Base-by-base conservation (phyloP, 2,797 vertebrate genomes). In the Enteromius radiatus region DNA sequence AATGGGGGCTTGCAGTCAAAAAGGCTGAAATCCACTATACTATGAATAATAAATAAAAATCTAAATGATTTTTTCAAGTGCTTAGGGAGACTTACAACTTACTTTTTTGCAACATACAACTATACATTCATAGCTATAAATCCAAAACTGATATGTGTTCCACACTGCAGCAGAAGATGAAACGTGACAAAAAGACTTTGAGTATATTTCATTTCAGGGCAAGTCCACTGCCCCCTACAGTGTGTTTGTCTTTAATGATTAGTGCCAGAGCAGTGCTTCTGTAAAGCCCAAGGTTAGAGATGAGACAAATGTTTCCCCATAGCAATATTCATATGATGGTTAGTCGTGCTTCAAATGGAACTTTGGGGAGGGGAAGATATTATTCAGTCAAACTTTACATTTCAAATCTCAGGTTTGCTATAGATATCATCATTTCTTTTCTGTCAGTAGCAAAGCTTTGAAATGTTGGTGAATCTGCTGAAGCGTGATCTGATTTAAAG, bases 181-280 rank as follows among this genome's bases (percentile, higher is more conserved):
- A 74, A 63, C 5, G 0, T 61, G 7, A 61, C 54, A 3, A 61
- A 45, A 47, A n/a, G 3, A 69, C 52, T 74, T 47, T 64, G 56
- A 15, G 52, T 33, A 45, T 15, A 33, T 70, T 28, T 70, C 47
- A 45, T 69, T 63, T 84, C 77, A 84, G 86, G 74, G 81, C 76
- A 75, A 85, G 77, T 82, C 79, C 28, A 15, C 31, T 59, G 36
- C 43, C 76, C 83, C 85, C 84, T 36, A 74, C 68, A 61, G 88
- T 77, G 81, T 26, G 59, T 81, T 84, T 81, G 45, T 82, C 80
- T 81, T 69, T 76, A 76, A 69, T 82, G 45, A 76, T 82, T 76
- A 82, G 73, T 76, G 49, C 80, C 81, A 76, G 63, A 68, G 81
- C 73, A 33, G 73, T 68, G 63, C 73, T 23, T 69, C 73, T 76